Evolutionary conservation across 2,888 invertebrate genomes (phyloP), one percentile per base, ranked within the genome.

Genomic region (Luperina testacea): DNA sequence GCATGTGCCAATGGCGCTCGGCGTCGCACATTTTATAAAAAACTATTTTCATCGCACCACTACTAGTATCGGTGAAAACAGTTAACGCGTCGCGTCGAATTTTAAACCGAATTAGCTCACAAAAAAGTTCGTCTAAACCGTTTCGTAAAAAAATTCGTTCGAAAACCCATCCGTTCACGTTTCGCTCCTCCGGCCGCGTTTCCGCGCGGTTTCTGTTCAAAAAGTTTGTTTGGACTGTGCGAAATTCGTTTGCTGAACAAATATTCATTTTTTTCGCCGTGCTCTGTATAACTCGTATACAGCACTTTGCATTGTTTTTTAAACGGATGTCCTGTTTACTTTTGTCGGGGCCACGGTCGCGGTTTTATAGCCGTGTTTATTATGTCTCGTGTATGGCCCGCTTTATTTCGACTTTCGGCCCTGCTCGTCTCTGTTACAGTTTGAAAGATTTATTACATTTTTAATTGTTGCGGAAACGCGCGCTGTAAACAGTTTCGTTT

Each of bases 291-390:
- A 32, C 32, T 32, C 32, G 32, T 32, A 89, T 90, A 87, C 88
- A 82, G 88, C 91, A 92, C 91, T 92, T 92, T 91, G 92, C 94
- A 94, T 94, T 94, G 94, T 94, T 94, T 94, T 92, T 89, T 90
- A 91, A 93, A 89, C 94, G 94, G 93, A 94, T 92, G 91, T 94
- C 94, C 94, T 93, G 94, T 92, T 92, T 92, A 92, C 92, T 92
- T 92, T 93, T 91, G 91, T 92, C 88, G 88, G 90, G 87, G 90
- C 89, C 87, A 89, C 89, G 89, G 87, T 75, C 90, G 90, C 88
- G 92, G 91, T 90, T 93, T 91, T 90, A 89, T 91, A 88, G 88
- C 83, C 89, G 84, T 91, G 89, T 92, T 93, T 91, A 92, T 92
- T 91, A 91, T 88, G 88, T 88, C 86, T 89, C 88, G 84, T 90